These are phyloP conservation scores for Euwallacea similis DNA, from an alignment of 1,140 invertebrate genomes.

Conservation along the genomic window DNA sequence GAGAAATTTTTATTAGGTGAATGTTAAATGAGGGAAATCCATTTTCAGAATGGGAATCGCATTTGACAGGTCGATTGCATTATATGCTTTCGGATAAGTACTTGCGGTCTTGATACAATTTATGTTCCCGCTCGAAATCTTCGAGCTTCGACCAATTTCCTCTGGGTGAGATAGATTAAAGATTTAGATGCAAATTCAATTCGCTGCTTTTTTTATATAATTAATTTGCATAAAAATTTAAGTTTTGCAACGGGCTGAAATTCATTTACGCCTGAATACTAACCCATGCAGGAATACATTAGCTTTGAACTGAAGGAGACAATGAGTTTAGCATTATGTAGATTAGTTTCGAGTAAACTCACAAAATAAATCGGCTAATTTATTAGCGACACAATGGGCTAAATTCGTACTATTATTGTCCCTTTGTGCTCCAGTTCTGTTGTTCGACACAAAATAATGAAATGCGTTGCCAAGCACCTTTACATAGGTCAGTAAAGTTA, in stretches of 20 bases:
- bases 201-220: neutral
- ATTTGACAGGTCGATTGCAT: conserved; percentile 24
- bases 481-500: neutral
- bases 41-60: conserved; percentile 25
- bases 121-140: neutral
- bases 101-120: conserved; percentile 1
- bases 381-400: conserved; percentile 17
- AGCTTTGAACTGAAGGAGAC: conserved; percentile 8
- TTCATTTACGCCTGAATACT: neutral
- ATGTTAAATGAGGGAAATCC: conserved; percentile 29
- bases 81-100: conserved; percentile 3
- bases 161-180: neutral
- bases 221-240: conserved; percentile 12
- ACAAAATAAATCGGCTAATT: conserved; percentile 21
- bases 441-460: conserved; percentile 5
- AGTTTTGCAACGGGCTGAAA: neutral
- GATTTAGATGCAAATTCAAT: neutral
- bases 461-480: neutral
- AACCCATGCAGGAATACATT: conserved; percentile 18
- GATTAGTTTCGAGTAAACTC: conserved; percentile 20
- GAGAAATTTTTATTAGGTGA: conserved; percentile 25
- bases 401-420: conserved; percentile 16
- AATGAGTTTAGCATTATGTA: conserved; percentile 22
- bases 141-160: no score
- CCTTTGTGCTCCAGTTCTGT: conserved; percentile 8